Conservation (phyloP, 2,113 vertebrate genomes). For the Colius striatus region DNA sequence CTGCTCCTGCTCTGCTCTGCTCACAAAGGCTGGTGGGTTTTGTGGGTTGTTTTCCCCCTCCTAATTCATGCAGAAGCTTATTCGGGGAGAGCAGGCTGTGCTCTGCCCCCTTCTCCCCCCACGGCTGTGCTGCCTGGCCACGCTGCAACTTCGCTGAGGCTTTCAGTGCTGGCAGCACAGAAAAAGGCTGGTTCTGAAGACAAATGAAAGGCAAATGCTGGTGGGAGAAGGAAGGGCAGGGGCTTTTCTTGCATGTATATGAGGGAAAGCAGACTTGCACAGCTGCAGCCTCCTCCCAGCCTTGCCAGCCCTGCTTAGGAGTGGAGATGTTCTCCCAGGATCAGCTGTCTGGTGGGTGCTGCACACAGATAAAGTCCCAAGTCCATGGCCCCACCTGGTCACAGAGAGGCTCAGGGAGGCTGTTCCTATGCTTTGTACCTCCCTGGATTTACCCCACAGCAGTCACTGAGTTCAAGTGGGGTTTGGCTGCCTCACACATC, state of each 20-base stretch:
- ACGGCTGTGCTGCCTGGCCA: not conserved
- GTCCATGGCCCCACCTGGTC: accelerated
- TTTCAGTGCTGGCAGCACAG: not conserved
- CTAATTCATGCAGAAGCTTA: not conserved
- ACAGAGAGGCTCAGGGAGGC: not conserved
- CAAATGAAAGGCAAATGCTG: not conserved
- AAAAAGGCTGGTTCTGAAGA: not conserved
- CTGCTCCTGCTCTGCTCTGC: conserved; percentile 22
- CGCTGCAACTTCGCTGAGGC: not conserved
- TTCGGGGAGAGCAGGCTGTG: not conserved
- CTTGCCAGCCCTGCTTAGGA: not conserved
- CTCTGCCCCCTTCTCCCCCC: not conserved
- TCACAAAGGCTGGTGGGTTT: conserved; percentile 39
- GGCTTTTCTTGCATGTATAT: not conserved
- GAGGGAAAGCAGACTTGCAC: not conserved
- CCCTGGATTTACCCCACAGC: not conserved
- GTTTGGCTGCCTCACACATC: accelerated
- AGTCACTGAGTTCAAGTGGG: accelerated
- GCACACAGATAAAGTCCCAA: not conserved
- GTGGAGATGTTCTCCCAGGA: not conserved
- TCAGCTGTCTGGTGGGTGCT: not conserved
- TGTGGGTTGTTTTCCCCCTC: too few relatives aligned
- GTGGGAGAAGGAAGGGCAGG: not conserved
- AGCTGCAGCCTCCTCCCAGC: not conserved
- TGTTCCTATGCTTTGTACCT: accelerated